Conservation (phyloP, 2,113 vertebrate species). For the Corvus moneduloides region DNA sequence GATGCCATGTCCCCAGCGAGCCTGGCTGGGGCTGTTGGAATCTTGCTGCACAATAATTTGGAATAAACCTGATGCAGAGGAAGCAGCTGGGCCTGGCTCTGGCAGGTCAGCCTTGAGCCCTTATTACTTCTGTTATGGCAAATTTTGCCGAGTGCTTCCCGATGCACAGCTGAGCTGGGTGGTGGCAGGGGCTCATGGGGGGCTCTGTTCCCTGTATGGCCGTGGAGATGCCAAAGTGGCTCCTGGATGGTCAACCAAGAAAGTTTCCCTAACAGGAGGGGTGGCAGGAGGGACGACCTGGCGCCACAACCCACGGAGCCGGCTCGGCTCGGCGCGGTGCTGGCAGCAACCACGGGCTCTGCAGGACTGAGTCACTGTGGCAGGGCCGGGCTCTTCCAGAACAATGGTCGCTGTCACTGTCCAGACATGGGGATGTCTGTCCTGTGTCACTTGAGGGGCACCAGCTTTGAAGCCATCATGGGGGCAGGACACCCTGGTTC, state of each 20-base stretch:
- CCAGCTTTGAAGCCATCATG: background rate
- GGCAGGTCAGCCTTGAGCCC: background rate
- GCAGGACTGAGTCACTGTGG: background rate
- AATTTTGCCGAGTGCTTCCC: background rate
- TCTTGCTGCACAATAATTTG: background rate
- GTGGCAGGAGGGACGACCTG: background rate
- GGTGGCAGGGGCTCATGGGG: rapidly evolving
- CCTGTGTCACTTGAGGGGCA: background rate
- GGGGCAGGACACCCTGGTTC: background rate
- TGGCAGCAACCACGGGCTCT: rapidly evolving
- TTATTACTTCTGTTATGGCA: background rate
- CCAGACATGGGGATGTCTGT: background rate
- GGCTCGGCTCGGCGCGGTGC: rapidly evolving
- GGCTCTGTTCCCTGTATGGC: background rate
- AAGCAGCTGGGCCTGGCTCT: rapidly evolving
- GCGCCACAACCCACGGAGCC: background rate
- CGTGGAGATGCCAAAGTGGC: background rate
- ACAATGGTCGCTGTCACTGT: background rate
- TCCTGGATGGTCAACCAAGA: background rate
- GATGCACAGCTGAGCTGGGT: rapidly evolving
- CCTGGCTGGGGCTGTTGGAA: background rate
- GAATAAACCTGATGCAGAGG: background rate
- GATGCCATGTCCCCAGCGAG: rapidly evolving
- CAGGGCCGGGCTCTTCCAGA: background rate
- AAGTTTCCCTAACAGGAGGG: background rate